These are phyloP conservation scores for Volucella bombylans DNA, from an alignment of 2,888 invertebrate genomes.

Conservation along the genomic window DNA sequence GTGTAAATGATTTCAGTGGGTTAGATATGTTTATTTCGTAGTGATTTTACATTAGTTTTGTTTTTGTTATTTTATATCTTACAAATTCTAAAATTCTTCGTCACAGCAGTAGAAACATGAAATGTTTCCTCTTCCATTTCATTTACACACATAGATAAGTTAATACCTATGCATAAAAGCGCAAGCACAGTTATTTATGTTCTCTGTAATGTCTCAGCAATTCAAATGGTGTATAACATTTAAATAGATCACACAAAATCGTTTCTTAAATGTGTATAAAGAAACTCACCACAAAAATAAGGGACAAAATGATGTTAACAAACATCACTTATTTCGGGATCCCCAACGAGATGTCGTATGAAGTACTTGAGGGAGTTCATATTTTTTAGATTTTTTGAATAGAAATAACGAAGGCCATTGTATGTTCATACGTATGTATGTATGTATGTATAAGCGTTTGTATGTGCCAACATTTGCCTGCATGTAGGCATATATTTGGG, in stretches of 20 bases:
- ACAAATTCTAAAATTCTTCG: conserved; percentile 48
- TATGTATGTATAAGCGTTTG: conserved; percentile 1
- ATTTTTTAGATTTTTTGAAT: conserved; percentile 36
- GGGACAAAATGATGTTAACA: conserved; percentile 57
- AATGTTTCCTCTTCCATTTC: conserved; percentile 53
- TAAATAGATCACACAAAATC: conserved; percentile 65
- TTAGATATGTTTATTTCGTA: conserved; percentile 52
- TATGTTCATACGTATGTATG: background rate
- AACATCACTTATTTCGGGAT: conserved; percentile 63
- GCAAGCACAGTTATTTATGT: conserved; percentile 63
- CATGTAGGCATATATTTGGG: background rate
- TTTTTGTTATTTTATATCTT: conserved; percentile 25
- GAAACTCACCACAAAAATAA: conserved; percentile 52
- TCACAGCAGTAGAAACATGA: conserved; percentile 50
- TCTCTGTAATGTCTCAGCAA: conserved; percentile 59
- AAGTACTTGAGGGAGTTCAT: conserved; percentile 63
- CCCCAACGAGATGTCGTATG: conserved; percentile 45
- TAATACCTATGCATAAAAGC: conserved; percentile 56
- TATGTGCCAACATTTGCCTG: background rate
- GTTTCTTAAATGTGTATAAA: conserved; percentile 65
- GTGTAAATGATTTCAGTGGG: conserved; percentile 51
- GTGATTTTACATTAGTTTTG: conserved; percentile 47
- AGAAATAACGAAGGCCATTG: conserved; percentile 24
- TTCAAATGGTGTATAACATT: conserved; percentile 63
- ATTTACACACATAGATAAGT: conserved; percentile 31